A percentile compares a stretch with the other conserved stretches of the same genome.
Evolutionary conservation across 2,113 vertebrate genomes (phyloP).

Genomic region (Pardalotus punctatus): DNA sequence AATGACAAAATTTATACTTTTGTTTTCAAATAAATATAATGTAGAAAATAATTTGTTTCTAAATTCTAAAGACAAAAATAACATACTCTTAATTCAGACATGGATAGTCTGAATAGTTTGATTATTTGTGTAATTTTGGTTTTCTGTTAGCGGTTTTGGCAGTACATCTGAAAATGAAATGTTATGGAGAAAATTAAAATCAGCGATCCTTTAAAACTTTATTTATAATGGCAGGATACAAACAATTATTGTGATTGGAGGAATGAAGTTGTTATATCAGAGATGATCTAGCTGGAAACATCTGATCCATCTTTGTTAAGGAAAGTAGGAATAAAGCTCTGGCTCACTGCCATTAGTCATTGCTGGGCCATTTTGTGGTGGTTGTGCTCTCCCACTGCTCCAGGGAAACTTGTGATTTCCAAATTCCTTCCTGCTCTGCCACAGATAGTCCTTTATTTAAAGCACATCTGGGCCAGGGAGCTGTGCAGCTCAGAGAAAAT

Average conservation of each 20-base stretch:
- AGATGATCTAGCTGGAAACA: neutral
- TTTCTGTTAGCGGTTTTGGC: conserved; percentile 30
- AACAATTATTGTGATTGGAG: neutral
- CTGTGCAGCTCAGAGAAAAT: neutral
- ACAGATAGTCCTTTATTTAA: neutral
- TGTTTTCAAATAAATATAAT: neutral
- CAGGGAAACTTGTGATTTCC: neutral
- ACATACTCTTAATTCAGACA: neutral
- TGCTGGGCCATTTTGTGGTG: neutral
- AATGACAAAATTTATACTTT: neutral
- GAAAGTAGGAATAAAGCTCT: neutral
- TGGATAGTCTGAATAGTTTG: neutral
- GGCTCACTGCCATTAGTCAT: neutral
- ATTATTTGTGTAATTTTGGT: neutral
- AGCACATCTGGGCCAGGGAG: neutral
- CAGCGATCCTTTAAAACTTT: neutral
- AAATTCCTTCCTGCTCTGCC: neutral
- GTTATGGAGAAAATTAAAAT: conserved; percentile 2
- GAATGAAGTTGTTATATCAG: neutral
- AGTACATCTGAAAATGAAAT: conserved; percentile 25
- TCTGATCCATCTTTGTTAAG: neutral
- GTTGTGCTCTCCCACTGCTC: neutral
- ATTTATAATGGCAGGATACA: neutral
- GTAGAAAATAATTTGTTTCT: neutral
- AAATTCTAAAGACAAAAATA: neutral